A percentile compares a stretch with the other conserved stretches of the same genome.
These are phyloP conservation scores for Pogonognathellus flavescens DNA, from an alignment of 1,140 invertebrate species.

Conservation along the genomic window DNA sequence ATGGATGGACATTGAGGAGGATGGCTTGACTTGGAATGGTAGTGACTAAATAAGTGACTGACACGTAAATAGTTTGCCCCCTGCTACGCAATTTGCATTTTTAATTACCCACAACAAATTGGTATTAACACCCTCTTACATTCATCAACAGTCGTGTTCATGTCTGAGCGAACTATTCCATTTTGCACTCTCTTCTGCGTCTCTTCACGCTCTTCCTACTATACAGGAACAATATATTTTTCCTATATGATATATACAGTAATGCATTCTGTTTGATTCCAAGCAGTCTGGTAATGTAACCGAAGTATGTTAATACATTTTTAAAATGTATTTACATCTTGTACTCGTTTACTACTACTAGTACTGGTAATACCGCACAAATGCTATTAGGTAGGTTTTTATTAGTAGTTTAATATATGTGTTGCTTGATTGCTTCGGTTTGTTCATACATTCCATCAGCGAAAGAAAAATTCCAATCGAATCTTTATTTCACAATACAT, in stretches of 20 bases:
- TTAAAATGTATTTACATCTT: background rate
- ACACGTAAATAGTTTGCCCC: slow-evolving; percentile 64
- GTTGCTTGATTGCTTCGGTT: no score
- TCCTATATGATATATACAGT: background rate
- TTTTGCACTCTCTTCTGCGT: slow-evolving; percentile 11
- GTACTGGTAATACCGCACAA: no score
- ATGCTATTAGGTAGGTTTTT: no score
- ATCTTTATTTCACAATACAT: background rate
- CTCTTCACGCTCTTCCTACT: background rate
- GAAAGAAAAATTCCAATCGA: background rate
- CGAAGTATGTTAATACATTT: background rate
- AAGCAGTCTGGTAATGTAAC: background rate
- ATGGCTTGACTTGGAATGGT: slow-evolving; percentile 22
- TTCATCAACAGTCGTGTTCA: slow-evolving; percentile 16
- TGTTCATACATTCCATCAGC: background rate
- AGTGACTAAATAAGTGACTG: slow-evolving; percentile 44
- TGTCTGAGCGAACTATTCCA: background rate
- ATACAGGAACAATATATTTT: background rate
- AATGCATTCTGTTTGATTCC: background rate
- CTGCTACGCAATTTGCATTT: slow-evolving; percentile 66
- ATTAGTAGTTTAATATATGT: no score
- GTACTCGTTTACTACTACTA: no score
- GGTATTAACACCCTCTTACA: slow-evolving; percentile 64
- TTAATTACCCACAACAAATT: slow-evolving; percentile 67
- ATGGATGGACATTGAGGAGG: slow-evolving; percentile 47